Percentiles rank a stretch among this genome's conserved stretches.
Evolutionary conservation across 2,888 invertebrate species (phyloP).

Genomic region (Oscheius sp.): DNA sequence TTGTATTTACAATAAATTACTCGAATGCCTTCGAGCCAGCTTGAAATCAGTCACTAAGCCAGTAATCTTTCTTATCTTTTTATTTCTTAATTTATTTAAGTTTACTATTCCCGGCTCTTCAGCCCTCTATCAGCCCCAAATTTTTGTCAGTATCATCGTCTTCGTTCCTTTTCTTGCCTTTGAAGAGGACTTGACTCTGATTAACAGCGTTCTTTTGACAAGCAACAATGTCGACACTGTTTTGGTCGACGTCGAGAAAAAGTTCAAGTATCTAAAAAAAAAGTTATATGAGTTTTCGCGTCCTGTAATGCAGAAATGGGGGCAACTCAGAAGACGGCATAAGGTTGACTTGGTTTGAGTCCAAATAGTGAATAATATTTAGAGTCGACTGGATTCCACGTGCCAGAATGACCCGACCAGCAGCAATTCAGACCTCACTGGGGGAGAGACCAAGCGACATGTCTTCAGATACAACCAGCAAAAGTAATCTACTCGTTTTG

Average conservation of each 20-base stretch:
- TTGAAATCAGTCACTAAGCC: constrained; percentile 74
- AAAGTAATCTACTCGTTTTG: background rate
- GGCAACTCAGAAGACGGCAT: constrained; percentile 44
- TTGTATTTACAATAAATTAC: constrained; percentile 74
- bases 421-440: background rate
- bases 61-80: constrained; percentile 62
- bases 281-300: constrained; percentile 57
- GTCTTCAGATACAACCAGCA: too few relatives aligned
- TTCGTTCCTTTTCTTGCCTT: constrained; percentile 83
- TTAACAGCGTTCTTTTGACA: constrained; percentile 79
- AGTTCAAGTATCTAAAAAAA: constrained; percentile 75
- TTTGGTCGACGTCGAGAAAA: constrained; percentile 73
- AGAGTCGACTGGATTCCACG: constrained; percentile 26
- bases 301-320: constrained; percentile 61
- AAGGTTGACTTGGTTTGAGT: constrained; percentile 17
- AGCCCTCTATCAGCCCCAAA: constrained; percentile 78
- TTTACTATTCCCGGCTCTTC: constrained; percentile 81
- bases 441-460: background rate
- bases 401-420: constrained; percentile 1
- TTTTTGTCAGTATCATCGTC: constrained; percentile 83
- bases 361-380: background rate
- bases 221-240: constrained; percentile 78
- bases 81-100: constrained; percentile 75
- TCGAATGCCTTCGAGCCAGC: constrained; percentile 72
- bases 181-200: constrained; percentile 80